Conservation (phyloP, 1,140 invertebrate genomes). For the Apocrypta bakeri region DNA sequence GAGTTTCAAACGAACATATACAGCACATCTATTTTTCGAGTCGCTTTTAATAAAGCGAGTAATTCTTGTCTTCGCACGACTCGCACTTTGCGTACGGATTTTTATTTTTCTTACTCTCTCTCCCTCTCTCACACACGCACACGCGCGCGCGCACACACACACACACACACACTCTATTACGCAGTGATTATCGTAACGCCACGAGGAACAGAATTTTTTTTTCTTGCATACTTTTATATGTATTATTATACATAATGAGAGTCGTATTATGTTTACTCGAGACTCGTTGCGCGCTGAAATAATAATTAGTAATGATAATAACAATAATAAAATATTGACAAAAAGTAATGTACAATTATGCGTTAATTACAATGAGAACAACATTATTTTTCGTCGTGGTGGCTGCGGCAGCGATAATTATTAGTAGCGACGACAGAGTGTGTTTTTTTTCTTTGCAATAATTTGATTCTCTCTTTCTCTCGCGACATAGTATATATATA, state of each 20-base stretch:
- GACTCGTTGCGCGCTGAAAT: not conserved
- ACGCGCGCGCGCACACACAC: not conserved
- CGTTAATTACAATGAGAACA: slow-evolving; percentile 21
- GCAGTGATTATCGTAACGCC: slow-evolving; percentile 22
- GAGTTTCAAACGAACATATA: too few relatives aligned
- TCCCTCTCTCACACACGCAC: not conserved
- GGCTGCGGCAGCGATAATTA: not conserved
- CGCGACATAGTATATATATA: slow-evolving; percentile 5
- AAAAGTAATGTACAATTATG: not conserved
- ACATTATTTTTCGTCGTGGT: not conserved
- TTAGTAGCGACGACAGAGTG: slow-evolving; percentile 34
- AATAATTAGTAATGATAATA: slow-evolving; percentile 4
- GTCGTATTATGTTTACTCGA: not conserved
- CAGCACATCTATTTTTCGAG: too few relatives aligned
- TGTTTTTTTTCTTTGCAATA: not conserved
- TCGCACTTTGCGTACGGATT: not conserved
- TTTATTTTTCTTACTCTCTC: too few relatives aligned
- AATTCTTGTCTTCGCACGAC: too few relatives aligned
- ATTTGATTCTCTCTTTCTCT: slow-evolving; percentile 17
- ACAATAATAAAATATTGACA: not conserved
- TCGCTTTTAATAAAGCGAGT: too few relatives aligned
- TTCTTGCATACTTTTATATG: too few relatives aligned
- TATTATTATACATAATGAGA: not conserved
- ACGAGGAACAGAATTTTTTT: not conserved
- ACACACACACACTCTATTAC: not conserved